phyloP scores from a whole-genome alignment of 2,113 vertebrate genomes.

The Chroicocephalus ridibundus region DNA sequence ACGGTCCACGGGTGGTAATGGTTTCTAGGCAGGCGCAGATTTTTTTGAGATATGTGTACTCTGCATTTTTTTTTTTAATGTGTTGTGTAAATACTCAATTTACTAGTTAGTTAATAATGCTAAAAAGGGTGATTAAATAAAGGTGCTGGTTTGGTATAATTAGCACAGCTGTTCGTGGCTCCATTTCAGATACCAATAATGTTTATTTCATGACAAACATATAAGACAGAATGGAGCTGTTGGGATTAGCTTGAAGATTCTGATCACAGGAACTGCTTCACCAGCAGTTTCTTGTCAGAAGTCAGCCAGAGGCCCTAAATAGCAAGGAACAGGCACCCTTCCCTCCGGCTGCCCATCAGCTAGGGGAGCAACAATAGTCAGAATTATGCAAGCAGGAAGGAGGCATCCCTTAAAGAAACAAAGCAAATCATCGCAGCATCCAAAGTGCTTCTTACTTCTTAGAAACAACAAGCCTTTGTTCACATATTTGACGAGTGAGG shows the following conservation, averaged over 20 bases:
- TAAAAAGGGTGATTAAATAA: constrained; percentile 14
- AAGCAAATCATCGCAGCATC: neutral
- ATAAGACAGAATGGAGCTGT: neutral
- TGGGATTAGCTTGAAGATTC: neutral
- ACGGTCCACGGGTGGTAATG: neutral
- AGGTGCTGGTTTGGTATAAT: neutral
- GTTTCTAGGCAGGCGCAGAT: neutral
- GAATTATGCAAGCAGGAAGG: neutral
- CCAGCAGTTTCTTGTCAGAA: neutral
- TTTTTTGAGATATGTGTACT: neutral
- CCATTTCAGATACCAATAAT: neutral
- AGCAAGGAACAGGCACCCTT: neutral
- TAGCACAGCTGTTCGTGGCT: neutral
- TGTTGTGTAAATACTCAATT: neutral
- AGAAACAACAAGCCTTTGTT: neutral
- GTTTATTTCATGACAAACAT: neutral
- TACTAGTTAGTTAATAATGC: constrained; percentile 10
- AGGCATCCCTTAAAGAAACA: neutral
- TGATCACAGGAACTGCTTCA: neutral
- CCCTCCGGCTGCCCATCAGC: neutral
- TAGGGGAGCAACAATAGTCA: neutral
- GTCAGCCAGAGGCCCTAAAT: neutral
- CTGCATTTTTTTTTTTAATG: neutral
- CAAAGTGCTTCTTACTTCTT: neutral
- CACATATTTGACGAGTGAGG: neutral